Evolutionary conservation across 2,888 invertebrate genomes (phyloP).

Genomic region (Tuta absoluta): DNA sequence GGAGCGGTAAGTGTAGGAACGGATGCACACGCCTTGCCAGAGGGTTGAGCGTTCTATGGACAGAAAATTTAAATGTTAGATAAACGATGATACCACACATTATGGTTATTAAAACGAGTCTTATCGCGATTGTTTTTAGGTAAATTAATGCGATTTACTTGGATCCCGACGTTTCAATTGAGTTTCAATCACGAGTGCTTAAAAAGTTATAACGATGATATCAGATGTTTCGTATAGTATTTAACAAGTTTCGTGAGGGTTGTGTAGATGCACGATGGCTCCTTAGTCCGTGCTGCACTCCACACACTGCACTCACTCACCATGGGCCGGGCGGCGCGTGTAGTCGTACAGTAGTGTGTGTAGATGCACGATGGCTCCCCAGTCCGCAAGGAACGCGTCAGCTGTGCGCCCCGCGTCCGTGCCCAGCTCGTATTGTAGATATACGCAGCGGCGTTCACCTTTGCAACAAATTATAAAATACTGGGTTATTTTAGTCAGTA

Average conservation of each 20-base stretch:
- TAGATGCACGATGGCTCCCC: constrained; percentile 95
- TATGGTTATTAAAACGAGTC: too few relatives aligned
- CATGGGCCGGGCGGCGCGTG: constrained; percentile 88
- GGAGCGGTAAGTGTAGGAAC: constrained; percentile 96
- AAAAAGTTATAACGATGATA: too few relatives aligned
- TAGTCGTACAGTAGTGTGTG: constrained; percentile 92
- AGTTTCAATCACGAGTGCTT: too few relatives aligned
- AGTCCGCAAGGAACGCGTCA: constrained; percentile 92
- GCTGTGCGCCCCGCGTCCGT: constrained; percentile 92
- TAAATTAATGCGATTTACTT: too few relatives aligned
- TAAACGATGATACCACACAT: too few relatives aligned
- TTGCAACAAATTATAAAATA: constrained; percentile 15
- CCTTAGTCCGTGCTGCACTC: constrained; percentile 88
- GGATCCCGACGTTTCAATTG: too few relatives aligned
- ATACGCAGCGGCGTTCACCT: constrained; percentile 93
- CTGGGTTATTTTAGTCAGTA: too few relatives aligned
- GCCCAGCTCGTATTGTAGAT: constrained; percentile 95
- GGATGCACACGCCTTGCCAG: constrained; percentile 85
- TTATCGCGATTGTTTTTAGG: too few relatives aligned
- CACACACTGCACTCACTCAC: constrained; percentile 57
- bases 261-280: constrained; percentile 94
- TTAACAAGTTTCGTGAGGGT: too few relatives aligned
- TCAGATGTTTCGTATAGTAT: too few relatives aligned
- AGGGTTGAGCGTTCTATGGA: constrained; percentile 83
- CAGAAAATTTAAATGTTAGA: constrained; percentile 71